Conservation (phyloP, 2,888 invertebrate genomes). For the Lepetodrilus schrolli region DNA sequence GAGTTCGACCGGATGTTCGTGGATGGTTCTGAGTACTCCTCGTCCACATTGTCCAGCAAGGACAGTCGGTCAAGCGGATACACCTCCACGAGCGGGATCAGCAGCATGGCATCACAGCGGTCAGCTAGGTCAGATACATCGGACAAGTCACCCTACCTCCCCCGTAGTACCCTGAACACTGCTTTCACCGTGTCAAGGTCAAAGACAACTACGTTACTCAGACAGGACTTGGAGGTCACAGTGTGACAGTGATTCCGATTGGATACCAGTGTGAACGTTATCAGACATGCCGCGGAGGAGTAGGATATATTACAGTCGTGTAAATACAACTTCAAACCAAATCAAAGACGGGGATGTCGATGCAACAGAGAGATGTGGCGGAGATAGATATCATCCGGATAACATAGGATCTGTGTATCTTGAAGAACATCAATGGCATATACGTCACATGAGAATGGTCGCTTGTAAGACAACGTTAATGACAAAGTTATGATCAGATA, state of each 20-base stretch:
- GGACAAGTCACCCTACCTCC: not conserved
- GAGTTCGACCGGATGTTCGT: constrained; percentile 5
- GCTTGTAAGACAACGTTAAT: no score
- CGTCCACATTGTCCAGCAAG: not conserved
- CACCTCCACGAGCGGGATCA: not conserved
- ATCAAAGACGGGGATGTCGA: no score
- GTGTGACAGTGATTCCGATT: not conserved
- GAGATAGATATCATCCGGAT: no score
- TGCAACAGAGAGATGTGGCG: no score
- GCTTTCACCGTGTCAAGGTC: not conserved
- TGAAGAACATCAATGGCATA: no score
- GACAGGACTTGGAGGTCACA: constrained; percentile 20
- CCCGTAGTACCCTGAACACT: not conserved
- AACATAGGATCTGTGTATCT: no score
- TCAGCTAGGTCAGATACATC: not conserved
- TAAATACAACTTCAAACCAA: no score
- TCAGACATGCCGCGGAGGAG: no score
- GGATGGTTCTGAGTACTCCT: constrained; percentile 1
- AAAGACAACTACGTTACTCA: not conserved
- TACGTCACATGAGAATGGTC: no score
- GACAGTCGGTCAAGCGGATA: not conserved
- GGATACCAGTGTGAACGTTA: no score
- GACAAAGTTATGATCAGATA: no score
- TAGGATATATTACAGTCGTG: no score
- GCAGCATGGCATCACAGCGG: constrained; percentile 10